Evolutionary conservation across 1,140 invertebrate species (phyloP), one percentile per base, ranked within the genome.

Genomic region (Ruditapes philippinarum): DNA sequence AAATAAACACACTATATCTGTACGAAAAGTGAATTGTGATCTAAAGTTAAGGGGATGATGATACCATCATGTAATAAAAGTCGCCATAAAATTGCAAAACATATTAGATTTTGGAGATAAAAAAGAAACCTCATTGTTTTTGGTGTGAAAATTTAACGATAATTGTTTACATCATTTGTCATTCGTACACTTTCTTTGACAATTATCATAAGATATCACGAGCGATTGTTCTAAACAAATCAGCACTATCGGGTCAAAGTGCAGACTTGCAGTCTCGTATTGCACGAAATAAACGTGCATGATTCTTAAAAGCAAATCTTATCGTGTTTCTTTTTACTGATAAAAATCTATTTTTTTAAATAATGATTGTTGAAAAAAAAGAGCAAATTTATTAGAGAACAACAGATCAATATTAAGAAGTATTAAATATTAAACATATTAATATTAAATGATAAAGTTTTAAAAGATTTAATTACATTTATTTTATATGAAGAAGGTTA

Each of bases 141-240:
- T 33, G 19, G 65, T 70, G 65, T 70, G 7, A 38, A 70, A 36
- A 36, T 70, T 17, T 17, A 11, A 38, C 33, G 33, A 70, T 38
- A 14, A 17, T 17, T 70, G 9, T 38, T 38, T 38, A 36, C 14
- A 70, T 40, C 25, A 70, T 70, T 70, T 70, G 65, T 70, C 65
- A 70, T 19, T 9, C 28, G 22, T 2, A 70, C 36, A 40, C 33
- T 36, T n/a, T 70, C n/a, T 36, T 38, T 40, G 65, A 70, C 65
- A 70, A 40, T 70, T 70, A 70, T 70, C 65, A 38, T 70, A 22
- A 38, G 65, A 70, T 70, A 70, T 70, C 65, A 40, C 1, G 38
- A 9, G 36, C 38, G 65, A 70, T 70, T 31, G 65, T 70, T 38
- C 36, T 38, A 1, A 9, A 9, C 57, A 62, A 28, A 62, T 62